These are phyloP conservation scores for Tachycineta bicolor DNA, from an alignment of 2,113 vertebrate genomes.

Conservation along the genomic window DNA sequence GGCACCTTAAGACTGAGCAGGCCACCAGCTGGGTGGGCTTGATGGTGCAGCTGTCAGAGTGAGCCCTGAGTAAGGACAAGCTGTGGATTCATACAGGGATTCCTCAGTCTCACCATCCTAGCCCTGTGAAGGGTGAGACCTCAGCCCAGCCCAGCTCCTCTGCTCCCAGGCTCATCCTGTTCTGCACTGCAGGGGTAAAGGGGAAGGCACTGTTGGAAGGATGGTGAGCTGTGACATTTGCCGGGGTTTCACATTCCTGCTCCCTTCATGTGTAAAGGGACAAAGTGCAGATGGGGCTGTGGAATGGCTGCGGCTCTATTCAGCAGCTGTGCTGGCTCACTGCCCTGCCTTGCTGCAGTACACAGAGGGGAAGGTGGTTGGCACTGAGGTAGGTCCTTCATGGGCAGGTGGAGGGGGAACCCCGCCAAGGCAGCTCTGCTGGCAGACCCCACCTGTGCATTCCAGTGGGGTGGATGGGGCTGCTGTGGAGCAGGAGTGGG, in stretches of 20 bases:
- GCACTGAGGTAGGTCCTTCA: rapidly evolving
- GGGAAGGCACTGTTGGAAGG: background rate
- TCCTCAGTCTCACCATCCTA: background rate
- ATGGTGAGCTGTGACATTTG: background rate
- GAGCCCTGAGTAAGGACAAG: background rate
- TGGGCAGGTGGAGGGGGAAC: background rate
- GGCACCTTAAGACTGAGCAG: background rate
- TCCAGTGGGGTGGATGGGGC: background rate
- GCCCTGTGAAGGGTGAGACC: background rate
- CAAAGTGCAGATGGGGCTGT: conserved; percentile 8
- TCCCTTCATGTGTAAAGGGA: conserved; percentile 52
- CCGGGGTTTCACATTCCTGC: conserved; percentile 20
- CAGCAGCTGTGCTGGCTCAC: background rate
- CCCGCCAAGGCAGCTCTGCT: background rate
- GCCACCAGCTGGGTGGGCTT: background rate
- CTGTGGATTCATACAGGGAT: background rate
- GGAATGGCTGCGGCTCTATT: background rate
- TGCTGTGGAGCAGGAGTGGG: background rate
- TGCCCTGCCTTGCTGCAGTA: background rate
- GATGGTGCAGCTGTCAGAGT: background rate
- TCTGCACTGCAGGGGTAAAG: background rate
- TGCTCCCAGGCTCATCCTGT: background rate
- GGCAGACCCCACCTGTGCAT: background rate
- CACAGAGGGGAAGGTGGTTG: background rate
- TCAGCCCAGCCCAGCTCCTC: background rate